Conservation (phyloP, 2,113 vertebrate species). For the Sula dactylatra region DNA sequence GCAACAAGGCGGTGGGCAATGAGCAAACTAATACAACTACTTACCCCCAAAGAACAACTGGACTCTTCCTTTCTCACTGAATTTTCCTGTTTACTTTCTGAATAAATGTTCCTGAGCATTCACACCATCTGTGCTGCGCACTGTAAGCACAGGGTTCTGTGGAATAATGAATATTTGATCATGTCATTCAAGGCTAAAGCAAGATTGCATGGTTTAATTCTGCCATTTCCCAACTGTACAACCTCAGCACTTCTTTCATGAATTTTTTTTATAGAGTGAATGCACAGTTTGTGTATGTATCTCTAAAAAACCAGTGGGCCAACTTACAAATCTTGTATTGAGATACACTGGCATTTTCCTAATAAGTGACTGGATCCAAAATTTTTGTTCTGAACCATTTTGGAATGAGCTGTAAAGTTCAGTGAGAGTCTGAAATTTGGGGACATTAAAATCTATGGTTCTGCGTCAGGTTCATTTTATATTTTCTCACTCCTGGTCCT, state of each 20-base stretch:
- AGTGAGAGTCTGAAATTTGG: not conserved
- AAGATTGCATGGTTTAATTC: not conserved
- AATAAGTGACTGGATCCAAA: not conserved
- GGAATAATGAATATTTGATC: constrained; percentile 55
- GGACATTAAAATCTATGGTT: not conserved
- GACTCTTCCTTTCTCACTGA: not conserved
- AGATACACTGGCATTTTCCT: not conserved
- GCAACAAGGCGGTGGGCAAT: not conserved
- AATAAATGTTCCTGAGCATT: not conserved
- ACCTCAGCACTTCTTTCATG: not conserved
- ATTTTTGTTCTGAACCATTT: not conserved
- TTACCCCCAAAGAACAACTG: not conserved
- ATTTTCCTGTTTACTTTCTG: not conserved
- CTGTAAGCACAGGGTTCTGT: not conserved
- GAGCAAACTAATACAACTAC: not conserved
- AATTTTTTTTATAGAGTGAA: not conserved
- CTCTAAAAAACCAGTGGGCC: not conserved
- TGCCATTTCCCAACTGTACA: not conserved
- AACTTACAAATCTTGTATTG: not conserved
- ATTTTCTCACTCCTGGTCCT: not conserved
- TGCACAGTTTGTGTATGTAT: not conserved
- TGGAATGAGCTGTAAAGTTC: not conserved
- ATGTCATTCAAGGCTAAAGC: not conserved
- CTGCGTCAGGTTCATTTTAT: not conserved
- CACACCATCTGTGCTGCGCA: constrained; percentile 9